Evolutionary conservation across 2,797 vertebrate species (phyloP), one percentile per base, ranked within the genome.

Genomic region (Clarias pachynema): DNA sequence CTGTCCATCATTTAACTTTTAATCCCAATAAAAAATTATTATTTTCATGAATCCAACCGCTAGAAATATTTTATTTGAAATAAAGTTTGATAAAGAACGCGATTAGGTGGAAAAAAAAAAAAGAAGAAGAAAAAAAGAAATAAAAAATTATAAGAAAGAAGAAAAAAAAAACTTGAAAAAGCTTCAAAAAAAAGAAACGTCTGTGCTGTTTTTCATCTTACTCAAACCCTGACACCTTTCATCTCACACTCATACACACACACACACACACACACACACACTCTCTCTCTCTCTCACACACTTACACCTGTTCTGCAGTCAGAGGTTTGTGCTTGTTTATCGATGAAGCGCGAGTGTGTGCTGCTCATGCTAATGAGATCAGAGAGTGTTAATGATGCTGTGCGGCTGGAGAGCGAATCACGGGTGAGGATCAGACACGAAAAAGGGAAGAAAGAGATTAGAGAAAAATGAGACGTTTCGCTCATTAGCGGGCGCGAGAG

Each of bases 271-370:
- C 6, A 22, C 18, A 69, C 2, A 69, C 37, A 24, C 10, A 68
- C 75, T 14, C 56, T 60, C 75, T 59, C 88, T 84, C 84, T 88
- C 88, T 86, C 79, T 5, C 56, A 63, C 82, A 83, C 78, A 69
- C 65, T 49, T 34, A 75, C 65, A 81, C 59, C 84, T 82, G 86
- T 53, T 26, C 37, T 20, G 37, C 66, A 57, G 70, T 65, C 65
- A 31, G 18, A 44, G 83, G 90, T 90, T 89, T 89, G 87, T 90
- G 86, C 87, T 88, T 91, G 53, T 83, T 85, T 83, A 72, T 83
- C 89, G 31, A 26, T 44, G 22, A 68, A 18, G 62, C 8, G 1
- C 8, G 62, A 68, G 26, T 34, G 53, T 31, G 16, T 20, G 26
- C 9, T 31, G 53, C 74, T 77, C 53, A 31, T 29, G 62, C 26